Evolutionary conservation across 2,113 vertebrate genomes (phyloP).

Genomic region (Esox niger): DNA sequence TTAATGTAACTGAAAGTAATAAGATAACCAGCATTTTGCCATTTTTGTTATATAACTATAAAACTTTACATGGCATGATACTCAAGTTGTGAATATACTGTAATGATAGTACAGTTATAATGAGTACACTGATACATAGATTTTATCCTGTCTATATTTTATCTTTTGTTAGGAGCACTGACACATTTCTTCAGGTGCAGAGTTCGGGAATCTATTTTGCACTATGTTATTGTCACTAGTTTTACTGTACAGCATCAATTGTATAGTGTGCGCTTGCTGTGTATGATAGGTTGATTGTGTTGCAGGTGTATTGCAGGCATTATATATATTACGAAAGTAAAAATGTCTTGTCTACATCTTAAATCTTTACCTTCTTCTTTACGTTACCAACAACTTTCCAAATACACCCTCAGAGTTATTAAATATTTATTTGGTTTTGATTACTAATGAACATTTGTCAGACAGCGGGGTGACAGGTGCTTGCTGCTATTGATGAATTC

Average conservation of each 20-base stretch:
- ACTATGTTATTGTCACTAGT: too few species aligned
- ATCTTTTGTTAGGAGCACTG: not conserved
- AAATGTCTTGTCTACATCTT: slow-evolving; percentile 21
- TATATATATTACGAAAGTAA: too few species aligned
- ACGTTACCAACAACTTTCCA: not conserved
- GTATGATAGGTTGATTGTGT: not conserved
- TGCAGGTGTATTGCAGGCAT: too few species aligned
- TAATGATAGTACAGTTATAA: not conserved
- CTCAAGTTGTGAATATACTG: not conserved
- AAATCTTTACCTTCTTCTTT: slow-evolving; percentile 21
- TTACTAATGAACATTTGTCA: slow-evolving; percentile 60
- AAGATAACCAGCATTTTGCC: too few species aligned
- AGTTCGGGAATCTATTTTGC: not conserved
- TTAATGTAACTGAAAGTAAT: too few species aligned
- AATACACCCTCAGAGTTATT: slow-evolving; percentile 39
- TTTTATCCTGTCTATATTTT: too few species aligned
- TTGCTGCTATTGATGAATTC: slow-evolving; percentile 50
- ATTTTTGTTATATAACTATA: too few species aligned
- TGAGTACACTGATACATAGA: not conserved
- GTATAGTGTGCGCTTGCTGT: too few species aligned
- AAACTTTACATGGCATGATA: not conserved
- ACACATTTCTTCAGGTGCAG: not conserved
- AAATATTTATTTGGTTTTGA: slow-evolving; percentile 64
- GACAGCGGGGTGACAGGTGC: slow-evolving; percentile 44
- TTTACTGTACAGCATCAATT: too few species aligned